phyloP scores from a whole-genome alignment of 1,140 invertebrate species.

The Nomia melanderi region DNA sequence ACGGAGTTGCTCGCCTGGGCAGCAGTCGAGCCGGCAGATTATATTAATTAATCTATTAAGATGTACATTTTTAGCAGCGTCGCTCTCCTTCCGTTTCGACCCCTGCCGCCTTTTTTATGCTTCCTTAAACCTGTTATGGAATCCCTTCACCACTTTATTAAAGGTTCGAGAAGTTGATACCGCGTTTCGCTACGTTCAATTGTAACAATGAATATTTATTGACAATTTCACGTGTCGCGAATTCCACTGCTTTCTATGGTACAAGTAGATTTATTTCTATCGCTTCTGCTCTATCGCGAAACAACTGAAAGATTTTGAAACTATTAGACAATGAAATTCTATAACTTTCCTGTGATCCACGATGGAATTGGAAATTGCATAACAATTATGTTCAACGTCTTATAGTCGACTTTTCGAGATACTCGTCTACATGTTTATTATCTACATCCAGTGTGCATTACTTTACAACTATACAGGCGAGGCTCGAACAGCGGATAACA shows the following conservation, averaged over 20 bases:
- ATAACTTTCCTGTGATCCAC: too few relatives aligned
- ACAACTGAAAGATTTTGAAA: too few relatives aligned
- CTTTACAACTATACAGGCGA: not conserved
- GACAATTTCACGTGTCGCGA: not conserved
- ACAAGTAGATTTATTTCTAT: too few relatives aligned
- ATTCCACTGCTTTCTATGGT: too few relatives aligned
- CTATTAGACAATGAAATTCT: too few relatives aligned
- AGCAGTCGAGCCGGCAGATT: conserved; percentile 51
- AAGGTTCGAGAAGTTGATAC: conserved; percentile 1
- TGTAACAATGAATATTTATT: not conserved
- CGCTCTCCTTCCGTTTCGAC: conserved; percentile 3
- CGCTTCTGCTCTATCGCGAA: too few relatives aligned
- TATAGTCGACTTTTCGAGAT: too few relatives aligned
- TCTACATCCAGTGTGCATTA: too few relatives aligned
- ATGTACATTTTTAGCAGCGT: conserved; percentile 66
- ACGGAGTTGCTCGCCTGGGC: conserved; percentile 57
- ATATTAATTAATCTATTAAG: conserved; percentile 72
- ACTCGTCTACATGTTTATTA: too few relatives aligned
- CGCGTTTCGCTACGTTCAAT: not conserved
- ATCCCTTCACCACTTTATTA: conserved; percentile 41
- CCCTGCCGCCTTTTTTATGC: conserved; percentile 29
- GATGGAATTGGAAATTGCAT: too few relatives aligned
- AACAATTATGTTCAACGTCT: too few relatives aligned
- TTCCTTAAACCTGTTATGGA: conserved; percentile 47
- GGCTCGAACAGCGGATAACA: not conserved